Base-by-base conservation (phyloP, 2,888 invertebrate genomes). In the Epistrophe grossulariae region DNA sequence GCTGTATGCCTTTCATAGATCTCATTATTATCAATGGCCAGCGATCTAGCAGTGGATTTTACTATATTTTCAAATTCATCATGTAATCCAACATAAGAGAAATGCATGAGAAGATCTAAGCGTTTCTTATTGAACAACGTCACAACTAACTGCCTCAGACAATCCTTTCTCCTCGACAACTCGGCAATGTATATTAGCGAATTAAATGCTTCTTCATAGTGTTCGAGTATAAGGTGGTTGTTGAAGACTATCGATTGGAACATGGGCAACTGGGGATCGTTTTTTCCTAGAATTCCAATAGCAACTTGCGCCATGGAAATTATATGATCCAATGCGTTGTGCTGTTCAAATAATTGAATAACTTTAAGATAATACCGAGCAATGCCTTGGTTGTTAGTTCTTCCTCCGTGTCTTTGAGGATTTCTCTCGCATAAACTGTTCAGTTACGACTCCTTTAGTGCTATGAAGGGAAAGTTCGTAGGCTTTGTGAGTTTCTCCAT, bases 301-400 rank as follows among this genome's bases (percentile, higher is more conserved):
- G 97, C 97, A 0, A 95, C 95, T 89, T 96, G 95, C 0, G 98
- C 97, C 64, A 97, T 94, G 81, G 95, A 94, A 52, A 98, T 96
- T 7, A 97, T 96, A 89, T 96, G 96, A 89, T 97, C 97, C 40
- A 96, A 95, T 0, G 96, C 95, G 88, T 96, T 96, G 91, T 97
- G 96, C 88, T 97, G 95, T 91, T 98, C 98, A 91, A 98, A 97
- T 80, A 98, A 92, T 91, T 97, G 96, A 89, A 98, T 97, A 1
- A 98, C 96, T 95, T 97, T 93, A 0, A 93, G 74, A 82, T 92
- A 93, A 60, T 92, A 93, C 68, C 92, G 92, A 11, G 92, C 91
- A 10, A 91, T 89, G 4, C 91, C 91, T 72, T 91, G 90, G 81
- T 91, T 4, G 91, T 89, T 10, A 89, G 82, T 17, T 83, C 82